These are phyloP conservation scores for Daubentonia madagascariensis DNA, from an alignment of 2,113 vertebrate genomes.

Conservation along the genomic window DNA sequence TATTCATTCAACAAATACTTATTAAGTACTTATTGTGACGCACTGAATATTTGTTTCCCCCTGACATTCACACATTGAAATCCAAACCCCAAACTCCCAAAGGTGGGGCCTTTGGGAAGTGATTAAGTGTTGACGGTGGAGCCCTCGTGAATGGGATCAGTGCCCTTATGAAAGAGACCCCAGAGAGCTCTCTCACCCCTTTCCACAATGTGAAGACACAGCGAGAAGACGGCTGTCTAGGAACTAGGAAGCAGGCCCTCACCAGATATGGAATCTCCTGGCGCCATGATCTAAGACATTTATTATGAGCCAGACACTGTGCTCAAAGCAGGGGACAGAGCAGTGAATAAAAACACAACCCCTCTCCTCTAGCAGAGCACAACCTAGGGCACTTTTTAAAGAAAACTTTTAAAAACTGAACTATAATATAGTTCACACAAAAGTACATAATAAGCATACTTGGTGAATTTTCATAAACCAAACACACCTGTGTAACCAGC, in stretches of 20 bases:
- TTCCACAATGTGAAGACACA: neutral
- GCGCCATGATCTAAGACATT: neutral
- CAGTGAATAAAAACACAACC: neutral
- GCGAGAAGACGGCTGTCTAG: neutral
- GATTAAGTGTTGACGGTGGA: neutral
- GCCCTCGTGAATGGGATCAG: neutral
- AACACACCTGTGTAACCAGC: neutral
- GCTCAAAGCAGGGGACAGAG: neutral
- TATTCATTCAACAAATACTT: neutral
- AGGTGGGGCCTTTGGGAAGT: neutral
- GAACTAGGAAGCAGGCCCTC: neutral
- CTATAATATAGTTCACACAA: neutral
- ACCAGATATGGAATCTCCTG: neutral
- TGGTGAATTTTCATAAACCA: neutral
- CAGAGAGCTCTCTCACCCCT: neutral
- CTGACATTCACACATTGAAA: neutral
- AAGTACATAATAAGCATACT: neutral
- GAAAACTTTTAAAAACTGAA: neutral
- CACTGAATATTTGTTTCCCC: neutral
- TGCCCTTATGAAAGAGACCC: neutral
- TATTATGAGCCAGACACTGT: neutral
- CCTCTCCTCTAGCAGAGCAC: neutral
- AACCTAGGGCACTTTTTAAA: neutral
- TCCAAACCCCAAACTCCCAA: no score
- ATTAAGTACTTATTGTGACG: neutral